Evolutionary conservation across 2,113 vertebrate genomes (phyloP).

Genomic region (Calypte anna): DNA sequence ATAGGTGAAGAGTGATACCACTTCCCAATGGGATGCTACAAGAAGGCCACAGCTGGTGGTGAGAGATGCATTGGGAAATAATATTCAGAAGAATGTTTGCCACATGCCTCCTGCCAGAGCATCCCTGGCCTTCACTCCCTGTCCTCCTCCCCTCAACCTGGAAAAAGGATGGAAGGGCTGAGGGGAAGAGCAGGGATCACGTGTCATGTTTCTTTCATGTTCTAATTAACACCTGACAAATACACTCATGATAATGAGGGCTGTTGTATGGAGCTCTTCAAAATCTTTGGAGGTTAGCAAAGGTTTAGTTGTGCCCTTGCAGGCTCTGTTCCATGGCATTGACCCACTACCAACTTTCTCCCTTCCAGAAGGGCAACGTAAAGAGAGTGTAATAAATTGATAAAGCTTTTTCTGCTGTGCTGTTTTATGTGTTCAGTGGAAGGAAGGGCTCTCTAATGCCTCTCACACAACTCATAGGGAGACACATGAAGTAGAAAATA

Average conservation of each 20-base stretch:
- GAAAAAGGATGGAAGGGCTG: rapidly evolving
- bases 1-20: background rate
- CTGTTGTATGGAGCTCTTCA: background rate
- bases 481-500: slow-evolving; percentile 51
- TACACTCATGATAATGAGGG: background rate
- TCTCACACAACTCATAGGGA: slow-evolving; percentile 57
- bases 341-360: background rate
- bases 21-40: background rate
- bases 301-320: slow-evolving; percentile 5
- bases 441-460: slow-evolving; percentile 41
- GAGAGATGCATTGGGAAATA: background rate
- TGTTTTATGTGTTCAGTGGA: slow-evolving; percentile 25
- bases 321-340: background rate
- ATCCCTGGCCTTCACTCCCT: background rate
- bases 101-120: background rate
- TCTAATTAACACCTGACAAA: background rate
- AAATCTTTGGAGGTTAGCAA: background rate
- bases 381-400: slow-evolving; percentile 25
- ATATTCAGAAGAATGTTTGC: background rate
- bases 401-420: slow-evolving; percentile 24
- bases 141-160: background rate
- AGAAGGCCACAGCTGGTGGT: background rate
- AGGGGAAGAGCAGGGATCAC: background rate
- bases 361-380: background rate
- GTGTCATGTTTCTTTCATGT: background rate